A percentile compares a stretch with the other conserved stretches of the same genome.
Evolutionary conservation across 2,113 vertebrate species (phyloP).

Genomic region (Oreochromis tanganicae): DNA sequence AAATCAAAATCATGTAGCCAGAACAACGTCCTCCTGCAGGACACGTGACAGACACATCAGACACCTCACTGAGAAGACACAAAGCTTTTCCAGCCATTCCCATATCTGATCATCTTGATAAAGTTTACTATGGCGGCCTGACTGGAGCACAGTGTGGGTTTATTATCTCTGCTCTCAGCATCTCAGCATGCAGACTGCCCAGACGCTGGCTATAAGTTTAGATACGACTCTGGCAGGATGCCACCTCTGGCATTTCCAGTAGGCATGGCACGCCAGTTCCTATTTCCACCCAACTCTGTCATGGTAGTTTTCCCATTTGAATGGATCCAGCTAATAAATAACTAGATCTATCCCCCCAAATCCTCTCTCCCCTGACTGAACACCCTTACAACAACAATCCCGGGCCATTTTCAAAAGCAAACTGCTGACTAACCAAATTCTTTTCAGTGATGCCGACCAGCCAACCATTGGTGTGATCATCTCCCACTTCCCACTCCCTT

Average conservation of each 20-base stretch:
- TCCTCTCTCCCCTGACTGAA: conserved; percentile 70
- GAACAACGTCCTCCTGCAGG: background rate
- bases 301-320: conserved; percentile 67
- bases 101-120: conserved; percentile 57
- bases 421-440: conserved; percentile 74
- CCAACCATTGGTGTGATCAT: conserved; percentile 58
- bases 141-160: background rate
- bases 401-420: conserved; percentile 68
- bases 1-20: background rate
- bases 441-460: conserved; percentile 62
- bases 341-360: conserved; percentile 73
- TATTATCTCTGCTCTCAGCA: conserved; percentile 37
- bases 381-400: conserved; percentile 73
- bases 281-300: conserved; percentile 69
- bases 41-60: background rate
- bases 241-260: conserved; percentile 66
- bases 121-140: background rate
- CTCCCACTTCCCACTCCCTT: conserved; percentile 63
- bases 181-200: conserved; percentile 16
- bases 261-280: conserved; percentile 68
- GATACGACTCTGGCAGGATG: conserved; percentile 50
- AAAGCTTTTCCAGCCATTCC: conserved; percentile 22
- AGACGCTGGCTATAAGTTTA: conserved; percentile 36
- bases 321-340: conserved; percentile 74
- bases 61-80: conserved; percentile 1